phyloP scores from a whole-genome alignment of 2,113 vertebrate species.

The Cercopithecus mona region DNA sequence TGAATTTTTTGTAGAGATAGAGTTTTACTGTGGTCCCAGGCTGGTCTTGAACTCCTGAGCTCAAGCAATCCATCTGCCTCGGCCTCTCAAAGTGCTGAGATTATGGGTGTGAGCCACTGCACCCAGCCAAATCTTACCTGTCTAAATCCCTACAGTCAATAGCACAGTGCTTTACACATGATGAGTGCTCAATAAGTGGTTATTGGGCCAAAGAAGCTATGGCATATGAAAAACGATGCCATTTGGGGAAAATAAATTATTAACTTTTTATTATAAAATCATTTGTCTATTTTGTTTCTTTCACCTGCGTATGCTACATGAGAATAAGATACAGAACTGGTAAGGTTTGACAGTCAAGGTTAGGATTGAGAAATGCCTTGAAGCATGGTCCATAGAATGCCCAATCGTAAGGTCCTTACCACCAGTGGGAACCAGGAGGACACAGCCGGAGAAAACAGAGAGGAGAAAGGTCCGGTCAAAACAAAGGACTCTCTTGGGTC shows the following conservation, averaged over 20 bases:
- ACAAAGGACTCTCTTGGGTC: not conserved
- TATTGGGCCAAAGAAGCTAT: not conserved
- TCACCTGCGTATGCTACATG: not conserved
- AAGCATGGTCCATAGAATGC: not conserved
- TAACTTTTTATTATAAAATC: not conserved
- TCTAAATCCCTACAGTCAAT: not conserved
- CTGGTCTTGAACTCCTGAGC: too few relatives aligned
- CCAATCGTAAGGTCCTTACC: not conserved
- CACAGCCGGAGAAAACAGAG: not conserved
- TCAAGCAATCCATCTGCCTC: too few relatives aligned
- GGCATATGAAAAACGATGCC: not conserved
- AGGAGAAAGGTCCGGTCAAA: not conserved
- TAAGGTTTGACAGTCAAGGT: not conserved
- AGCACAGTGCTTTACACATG: not conserved
- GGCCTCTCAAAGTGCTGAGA: too few relatives aligned
- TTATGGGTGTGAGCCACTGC: too few relatives aligned
- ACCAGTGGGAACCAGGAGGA: not conserved
- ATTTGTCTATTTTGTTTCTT: not conserved
- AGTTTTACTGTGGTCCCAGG: too few relatives aligned
- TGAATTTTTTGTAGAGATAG: too few relatives aligned
- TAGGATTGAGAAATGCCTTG: not conserved
- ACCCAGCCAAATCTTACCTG: not conserved
- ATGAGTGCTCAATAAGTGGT: not conserved
- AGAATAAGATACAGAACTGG: not conserved
- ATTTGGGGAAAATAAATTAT: not conserved